Percentiles rank a stretch among this genome's conserved stretches.
These are phyloP conservation scores for Lycaena phlaeas DNA, from an alignment of 2,888 invertebrate genomes.

Conservation along the genomic window DNA sequence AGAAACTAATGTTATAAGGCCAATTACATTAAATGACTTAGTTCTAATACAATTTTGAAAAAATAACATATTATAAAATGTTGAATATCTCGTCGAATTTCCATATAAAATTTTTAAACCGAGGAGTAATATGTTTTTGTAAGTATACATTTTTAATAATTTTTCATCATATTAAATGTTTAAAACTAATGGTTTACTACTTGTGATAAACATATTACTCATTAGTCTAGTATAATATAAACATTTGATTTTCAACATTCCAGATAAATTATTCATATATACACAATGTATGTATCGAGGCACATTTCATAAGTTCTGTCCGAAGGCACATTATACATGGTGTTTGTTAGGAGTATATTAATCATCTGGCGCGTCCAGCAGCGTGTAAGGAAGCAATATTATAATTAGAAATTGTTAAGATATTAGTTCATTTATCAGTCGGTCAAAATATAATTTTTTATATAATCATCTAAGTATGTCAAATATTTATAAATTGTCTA, in stretches of 20 bases:
- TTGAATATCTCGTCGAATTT: slow-evolving; percentile 4
- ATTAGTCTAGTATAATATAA: too few species aligned
- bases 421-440: slow-evolving; percentile 4
- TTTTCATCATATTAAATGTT: background rate
- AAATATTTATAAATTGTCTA: too few species aligned
- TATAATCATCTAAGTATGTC: too few species aligned
- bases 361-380: slow-evolving; percentile 46
- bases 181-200: too few species aligned
- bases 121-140: background rate
- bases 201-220: too few species aligned
- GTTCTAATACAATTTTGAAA: slow-evolving; percentile 12
- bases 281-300: slow-evolving; percentile 24
- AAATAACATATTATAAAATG: slow-evolving; percentile 2
- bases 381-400: slow-evolving; percentile 46
- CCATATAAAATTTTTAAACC: background rate
- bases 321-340: slow-evolving; percentile 39
- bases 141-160: background rate
- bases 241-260: slow-evolving; percentile 5
- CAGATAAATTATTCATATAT: slow-evolving; percentile 15
- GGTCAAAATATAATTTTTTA: slow-evolving; percentile 16
- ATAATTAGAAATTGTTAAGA: slow-evolving; percentile 17
- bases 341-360: slow-evolving; percentile 17
- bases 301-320: slow-evolving; percentile 37
- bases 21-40: slow-evolving; percentile 16
- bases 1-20: background rate